phyloP scores from a whole-genome alignment of 2,113 vertebrate species.

The Ictidomys tridecemlineatus region DNA sequence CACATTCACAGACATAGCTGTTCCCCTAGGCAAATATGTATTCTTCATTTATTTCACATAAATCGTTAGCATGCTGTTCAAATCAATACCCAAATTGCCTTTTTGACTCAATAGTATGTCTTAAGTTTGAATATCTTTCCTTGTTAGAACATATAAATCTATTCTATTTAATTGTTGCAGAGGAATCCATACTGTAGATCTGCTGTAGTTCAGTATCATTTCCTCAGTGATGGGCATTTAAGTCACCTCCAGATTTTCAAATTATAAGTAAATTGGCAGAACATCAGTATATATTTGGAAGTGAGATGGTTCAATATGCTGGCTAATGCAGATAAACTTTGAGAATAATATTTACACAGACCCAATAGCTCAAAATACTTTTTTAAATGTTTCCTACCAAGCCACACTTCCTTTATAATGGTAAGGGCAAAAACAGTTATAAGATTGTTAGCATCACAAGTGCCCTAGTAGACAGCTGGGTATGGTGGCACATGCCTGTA shows the following conservation, averaged over 20 bases:
- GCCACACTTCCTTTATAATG: neutral
- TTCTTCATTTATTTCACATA: neutral
- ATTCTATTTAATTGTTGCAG: neutral
- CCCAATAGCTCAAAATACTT: neutral
- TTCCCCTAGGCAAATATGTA: neutral
- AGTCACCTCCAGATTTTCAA: conserved; percentile 10
- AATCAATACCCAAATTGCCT: neutral
- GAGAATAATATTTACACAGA: conserved; percentile 2
- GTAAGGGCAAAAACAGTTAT: neutral
- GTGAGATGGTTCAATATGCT: neutral
- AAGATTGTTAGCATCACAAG: neutral
- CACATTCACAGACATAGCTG: neutral
- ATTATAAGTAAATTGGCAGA: conserved; percentile 7
- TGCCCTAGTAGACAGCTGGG: neutral
- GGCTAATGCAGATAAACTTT: neutral
- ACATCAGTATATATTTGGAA: neutral
- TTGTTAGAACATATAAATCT: neutral
- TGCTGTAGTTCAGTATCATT: neutral
- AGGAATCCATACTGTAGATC: neutral
- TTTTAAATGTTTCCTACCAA: neutral
- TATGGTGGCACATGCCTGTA: too few relatives aligned
- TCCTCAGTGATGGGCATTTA: neutral
- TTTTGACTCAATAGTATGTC: neutral
- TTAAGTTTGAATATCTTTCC: conserved; percentile 12
- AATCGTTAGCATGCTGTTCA: neutral